Conservation (phyloP, 2,888 invertebrate species). For the Philopedon plagiatum region DNA sequence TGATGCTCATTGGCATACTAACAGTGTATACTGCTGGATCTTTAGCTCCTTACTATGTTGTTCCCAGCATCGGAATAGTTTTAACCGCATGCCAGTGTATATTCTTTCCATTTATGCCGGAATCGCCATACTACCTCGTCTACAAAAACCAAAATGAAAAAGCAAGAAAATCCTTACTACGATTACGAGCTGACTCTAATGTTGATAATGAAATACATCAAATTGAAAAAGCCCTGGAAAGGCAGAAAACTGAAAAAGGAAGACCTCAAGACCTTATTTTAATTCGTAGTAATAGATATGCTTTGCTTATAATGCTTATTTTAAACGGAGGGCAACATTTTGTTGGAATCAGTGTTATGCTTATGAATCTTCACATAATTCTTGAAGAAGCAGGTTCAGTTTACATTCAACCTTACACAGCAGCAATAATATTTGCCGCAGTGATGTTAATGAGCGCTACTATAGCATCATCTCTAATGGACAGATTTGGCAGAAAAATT, state of each 20-base stretch:
- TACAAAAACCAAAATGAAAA: slow-evolving; percentile 59
- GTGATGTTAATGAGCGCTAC: slow-evolving; percentile 63
- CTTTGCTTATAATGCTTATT: slow-evolving; percentile 64
- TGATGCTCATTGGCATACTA: slow-evolving; percentile 64
- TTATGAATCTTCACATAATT: slow-evolving; percentile 67
- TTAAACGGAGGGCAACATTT: slow-evolving; percentile 66
- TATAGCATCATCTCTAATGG: slow-evolving; percentile 61
- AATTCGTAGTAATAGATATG: slow-evolving; percentile 64
- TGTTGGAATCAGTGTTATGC: slow-evolving; percentile 65
- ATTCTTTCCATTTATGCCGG: slow-evolving; percentile 66
- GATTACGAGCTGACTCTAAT: slow-evolving; percentile 58
- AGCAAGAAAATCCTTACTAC: slow-evolving; percentile 61
- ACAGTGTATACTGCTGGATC: slow-evolving; percentile 63
- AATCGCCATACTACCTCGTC: slow-evolving; percentile 65
- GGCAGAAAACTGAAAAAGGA: slow-evolving; percentile 63
- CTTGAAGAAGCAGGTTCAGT: slow-evolving; percentile 63
- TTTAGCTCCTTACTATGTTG: slow-evolving; percentile 60
- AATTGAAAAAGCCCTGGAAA: slow-evolving; percentile 58
- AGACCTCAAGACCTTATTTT: slow-evolving; percentile 63
- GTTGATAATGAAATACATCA: slow-evolving; percentile 63
- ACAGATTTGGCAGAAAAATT: slow-evolving; percentile 64
- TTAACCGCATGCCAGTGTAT: slow-evolving; percentile 61
- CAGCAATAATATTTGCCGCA: slow-evolving; percentile 64
- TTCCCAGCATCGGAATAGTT: slow-evolving; percentile 58
- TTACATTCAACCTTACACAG: slow-evolving; percentile 59